Conservation (phyloP, 2,888 invertebrate species). For the Aspidiotus rigidus region DNA sequence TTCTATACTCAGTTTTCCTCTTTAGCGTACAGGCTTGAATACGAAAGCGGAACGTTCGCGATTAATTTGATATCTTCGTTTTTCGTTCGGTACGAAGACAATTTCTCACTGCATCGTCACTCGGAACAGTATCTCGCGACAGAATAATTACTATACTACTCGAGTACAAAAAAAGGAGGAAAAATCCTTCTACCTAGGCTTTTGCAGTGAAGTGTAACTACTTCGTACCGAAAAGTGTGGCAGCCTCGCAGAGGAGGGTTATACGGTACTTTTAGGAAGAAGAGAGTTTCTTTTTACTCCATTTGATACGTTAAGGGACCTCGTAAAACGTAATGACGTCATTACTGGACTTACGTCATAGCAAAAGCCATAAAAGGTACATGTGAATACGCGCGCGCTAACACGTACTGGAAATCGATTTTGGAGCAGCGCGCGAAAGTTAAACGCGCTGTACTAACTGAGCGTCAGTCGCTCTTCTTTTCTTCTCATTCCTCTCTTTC, state of each 20-base stretch:
- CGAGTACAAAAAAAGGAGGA: no score
- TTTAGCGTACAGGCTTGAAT: no score
- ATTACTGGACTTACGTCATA: conserved; percentile 33
- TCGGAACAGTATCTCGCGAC: no score
- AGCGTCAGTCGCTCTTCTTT: conserved; percentile 19
- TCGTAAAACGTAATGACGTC: conserved; percentile 34
- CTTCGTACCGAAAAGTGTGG: conserved; percentile 11
- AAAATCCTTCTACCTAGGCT: no score
- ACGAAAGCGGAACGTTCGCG: no score
- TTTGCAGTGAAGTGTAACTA: no score
- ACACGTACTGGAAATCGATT: conserved; percentile 19
- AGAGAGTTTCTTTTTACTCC: conserved; percentile 29
- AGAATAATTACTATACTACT: no score
- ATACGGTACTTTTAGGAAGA: conserved; percentile 27
- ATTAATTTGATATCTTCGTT: no score
- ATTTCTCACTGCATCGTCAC: no score
- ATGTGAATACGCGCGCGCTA: conserved; percentile 13
- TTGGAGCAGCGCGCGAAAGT: conserved; percentile 25
- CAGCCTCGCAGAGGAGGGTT: conserved; percentile 14
- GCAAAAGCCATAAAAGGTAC: conserved; percentile 30
- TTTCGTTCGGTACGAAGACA: no score
- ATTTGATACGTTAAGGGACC: conserved; percentile 30
- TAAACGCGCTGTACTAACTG: conserved; percentile 19
- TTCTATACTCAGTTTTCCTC: no score
- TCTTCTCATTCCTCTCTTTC: conserved; percentile 9